Base-by-base conservation (phyloP, 2,113 vertebrate species). In the Gnathonemus echidnorhynchus region DNA sequence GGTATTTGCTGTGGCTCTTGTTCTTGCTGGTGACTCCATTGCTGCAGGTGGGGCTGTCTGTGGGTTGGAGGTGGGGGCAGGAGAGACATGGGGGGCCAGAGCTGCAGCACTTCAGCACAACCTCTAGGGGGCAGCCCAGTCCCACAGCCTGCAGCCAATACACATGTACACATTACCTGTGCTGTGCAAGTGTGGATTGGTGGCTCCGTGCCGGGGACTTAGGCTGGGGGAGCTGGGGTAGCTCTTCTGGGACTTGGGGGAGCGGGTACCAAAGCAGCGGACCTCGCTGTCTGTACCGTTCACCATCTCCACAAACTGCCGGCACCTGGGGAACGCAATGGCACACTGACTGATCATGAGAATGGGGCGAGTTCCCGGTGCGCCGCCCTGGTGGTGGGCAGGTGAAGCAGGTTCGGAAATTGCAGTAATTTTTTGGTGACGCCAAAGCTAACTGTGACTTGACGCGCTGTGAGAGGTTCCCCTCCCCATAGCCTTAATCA, bases 241-340 rank as follows among this genome's bases (percentile, higher is more conserved):
- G 94, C 98, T 98, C 96, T 98, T 98, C 96, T 99, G 98, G 94
- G 97, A 98, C 62, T 98, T 96, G 89, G 98, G 98, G 88, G 98
- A 99, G 94, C 97, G 98, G 58, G 97, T 94, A 15, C 96, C 96
- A 94, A 98, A 96, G 93, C 98, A 98, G 89, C 98, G 97, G 27
- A 99, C 98, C 91, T 99, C 98, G 1, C 98, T 98, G 97, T 99
- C 98, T 0, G 98, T 99, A 90, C 98, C 98, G 0, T 99, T 99
- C 94, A 99, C 98, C 98, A 99, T 99, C 95, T 99, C 98, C 95
- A 99, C 98, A 89, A 99, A 99, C 93, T 99, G 98, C 92, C 98
- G 97, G 95, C 98, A 99, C 96, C 98, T 99, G 92, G 0, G 88
- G 88, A 58, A 53, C 13, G 46, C 45, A 77, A 13, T 17, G 13